Evolutionary conservation across 2,888 invertebrate genomes (phyloP).

Genomic region (Cyrtodaria siliqua): DNA sequence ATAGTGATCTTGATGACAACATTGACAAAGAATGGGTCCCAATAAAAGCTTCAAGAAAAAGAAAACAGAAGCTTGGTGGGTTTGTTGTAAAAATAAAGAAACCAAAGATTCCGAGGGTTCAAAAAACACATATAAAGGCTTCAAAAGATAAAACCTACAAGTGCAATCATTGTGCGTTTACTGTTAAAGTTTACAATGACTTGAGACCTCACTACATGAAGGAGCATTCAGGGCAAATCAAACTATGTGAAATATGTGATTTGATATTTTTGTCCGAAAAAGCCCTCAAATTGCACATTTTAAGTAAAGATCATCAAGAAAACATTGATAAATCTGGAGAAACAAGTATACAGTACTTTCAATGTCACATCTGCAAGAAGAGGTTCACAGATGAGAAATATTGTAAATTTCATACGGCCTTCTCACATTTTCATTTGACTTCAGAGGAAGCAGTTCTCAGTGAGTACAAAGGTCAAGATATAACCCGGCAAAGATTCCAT

Average conservation of each 20-base stretch:
- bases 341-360: constrained; percentile 51
- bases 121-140: background rate
- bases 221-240: constrained; percentile 74
- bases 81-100: background rate
- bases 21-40: no score
- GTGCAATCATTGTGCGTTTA: constrained; percentile 81
- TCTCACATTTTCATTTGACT: constrained; percentile 74
- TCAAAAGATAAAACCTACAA: constrained; percentile 63
- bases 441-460: constrained; percentile 73
- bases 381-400: constrained; percentile 77
- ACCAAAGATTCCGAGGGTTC: background rate
- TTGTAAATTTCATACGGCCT: constrained; percentile 79
- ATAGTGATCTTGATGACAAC: no score
- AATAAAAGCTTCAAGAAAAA: no score
- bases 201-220: constrained; percentile 79
- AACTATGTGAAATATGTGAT: constrained; percentile 78
- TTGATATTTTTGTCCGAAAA: constrained; percentile 76
- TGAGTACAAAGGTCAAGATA: constrained; percentile 69
- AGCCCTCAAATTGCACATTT: constrained; percentile 75
- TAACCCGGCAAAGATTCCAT: constrained; percentile 69
- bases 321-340: constrained; percentile 66
- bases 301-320: constrained; percentile 76
- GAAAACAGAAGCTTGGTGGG: no score
- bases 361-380: constrained; percentile 79
- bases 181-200: constrained; percentile 71